Conservation (phyloP, 1,140 invertebrate genomes). For the Aphis craccivora region DNA sequence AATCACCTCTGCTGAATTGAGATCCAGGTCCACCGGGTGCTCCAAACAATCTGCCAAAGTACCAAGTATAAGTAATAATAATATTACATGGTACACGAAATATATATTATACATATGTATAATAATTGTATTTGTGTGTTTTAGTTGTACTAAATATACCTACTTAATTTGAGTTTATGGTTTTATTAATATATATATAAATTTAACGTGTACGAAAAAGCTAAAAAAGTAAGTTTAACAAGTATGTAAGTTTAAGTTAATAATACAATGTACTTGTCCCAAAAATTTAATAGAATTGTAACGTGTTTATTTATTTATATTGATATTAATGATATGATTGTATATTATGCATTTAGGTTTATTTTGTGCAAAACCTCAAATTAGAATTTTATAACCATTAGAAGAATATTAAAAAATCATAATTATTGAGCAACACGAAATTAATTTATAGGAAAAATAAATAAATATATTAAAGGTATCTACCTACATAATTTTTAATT, state of each 20-base stretch:
- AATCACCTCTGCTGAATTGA: conserved; percentile 2
- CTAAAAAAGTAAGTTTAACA: background rate
- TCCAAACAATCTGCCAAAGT: conserved; percentile 29
- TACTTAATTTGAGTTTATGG: background rate
- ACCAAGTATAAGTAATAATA: background rate
- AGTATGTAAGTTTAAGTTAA: background rate
- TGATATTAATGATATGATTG: background rate
- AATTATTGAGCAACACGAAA: no score
- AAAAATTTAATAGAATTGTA: background rate
- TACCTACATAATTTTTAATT: background rate
- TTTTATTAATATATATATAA: background rate
- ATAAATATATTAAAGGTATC: background rate
- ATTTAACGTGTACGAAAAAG: background rate
- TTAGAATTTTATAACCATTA: background rate
- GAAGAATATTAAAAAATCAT: background rate
- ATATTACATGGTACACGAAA: background rate
- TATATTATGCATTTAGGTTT: background rate
- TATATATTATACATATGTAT: background rate
- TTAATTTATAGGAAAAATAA: background rate
- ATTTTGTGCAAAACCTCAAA: background rate
- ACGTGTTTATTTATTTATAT: background rate
- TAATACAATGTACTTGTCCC: no score
- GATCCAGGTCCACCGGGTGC: conserved; percentile 12
- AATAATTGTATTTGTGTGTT: background rate
- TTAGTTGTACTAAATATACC: background rate